Base-by-base conservation (phyloP, 2,797 vertebrate species). In the Choloepus didactylus region DNA sequence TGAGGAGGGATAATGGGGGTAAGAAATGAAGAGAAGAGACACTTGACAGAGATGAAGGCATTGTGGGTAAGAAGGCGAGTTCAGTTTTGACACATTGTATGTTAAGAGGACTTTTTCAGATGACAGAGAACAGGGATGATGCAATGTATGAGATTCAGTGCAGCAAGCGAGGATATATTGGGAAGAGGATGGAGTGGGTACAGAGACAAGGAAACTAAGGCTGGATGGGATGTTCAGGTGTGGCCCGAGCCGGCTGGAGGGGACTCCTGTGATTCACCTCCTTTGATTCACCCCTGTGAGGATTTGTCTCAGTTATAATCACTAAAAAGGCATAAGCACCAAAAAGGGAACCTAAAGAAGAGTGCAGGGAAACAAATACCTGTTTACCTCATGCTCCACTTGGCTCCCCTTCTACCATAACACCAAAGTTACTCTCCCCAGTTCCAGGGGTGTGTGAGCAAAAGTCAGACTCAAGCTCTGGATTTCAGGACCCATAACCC, bases 341-440 rank as follows among this genome's bases (percentile, higher is more conserved):
- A 21, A 9, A 87, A 27, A 35, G 31, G n/a, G 31, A 12, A 23
- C 23, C 77, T 31, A 6, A 56, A 56, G 44, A 62, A 35, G 23
- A 76, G 49, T 1, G 9, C 12, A 60, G n/a, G 38, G 25, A 82
- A 82, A 82, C 72, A 38, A 41, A 38, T 19, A 21, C 2, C n/a
- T 38, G 4, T n/a, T 35, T 49, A 59, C 6, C 11, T 64, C 21
- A 0, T 60, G 49, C 6, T 54, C 38, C 31, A 31, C 44, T 77
- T 27, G 3, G 35, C 9, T 41, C 25, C 23, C 0, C 4, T 23
- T 14, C 27, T 5, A 9, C 44, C 10, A 0, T 9, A 18, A 23
- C 6, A 18, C 38, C 16, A 35, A 10, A 46, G 7, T 56, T 9
- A 11, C 60, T 85, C 49, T 46, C 8, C 2, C 46, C 38, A 69